These are phyloP conservation scores for Xyrauchen texanus DNA, from an alignment of 2,113 vertebrate species.

Conservation along the genomic window DNA sequence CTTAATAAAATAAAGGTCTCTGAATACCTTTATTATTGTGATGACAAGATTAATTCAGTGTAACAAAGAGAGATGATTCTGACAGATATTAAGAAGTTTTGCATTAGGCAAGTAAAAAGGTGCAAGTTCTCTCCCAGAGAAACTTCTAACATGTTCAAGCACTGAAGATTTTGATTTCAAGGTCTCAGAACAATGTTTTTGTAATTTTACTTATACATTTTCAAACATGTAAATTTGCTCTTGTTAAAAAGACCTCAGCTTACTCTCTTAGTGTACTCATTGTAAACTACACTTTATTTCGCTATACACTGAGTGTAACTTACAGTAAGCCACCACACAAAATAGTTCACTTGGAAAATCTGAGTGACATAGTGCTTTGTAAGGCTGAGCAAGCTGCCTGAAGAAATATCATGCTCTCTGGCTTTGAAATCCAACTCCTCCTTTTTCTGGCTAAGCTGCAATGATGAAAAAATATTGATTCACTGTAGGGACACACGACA, in stretches of 20 bases:
- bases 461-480: slow-evolving; percentile 51
- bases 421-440: slow-evolving; percentile 52
- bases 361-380: slow-evolving; percentile 5
- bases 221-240: too few relatives aligned
- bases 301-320: background rate
- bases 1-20: too few relatives aligned
- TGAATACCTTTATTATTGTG: too few relatives aligned
- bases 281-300: background rate
- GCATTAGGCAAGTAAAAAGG: too few relatives aligned
- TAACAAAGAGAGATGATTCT: too few relatives aligned
- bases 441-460: slow-evolving; percentile 47
- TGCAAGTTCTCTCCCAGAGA: too few relatives aligned
- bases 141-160: too few relatives aligned
- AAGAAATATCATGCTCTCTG: slow-evolving; percentile 40
- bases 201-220: too few relatives aligned
- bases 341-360: slow-evolving; percentile 11
- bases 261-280: background rate
- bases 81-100: too few relatives aligned
- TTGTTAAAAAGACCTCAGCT: background rate
- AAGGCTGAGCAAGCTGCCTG: slow-evolving; percentile 20
- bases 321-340: background rate
- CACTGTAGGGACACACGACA: slow-evolving; percentile 34
- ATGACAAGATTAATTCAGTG: too few relatives aligned
- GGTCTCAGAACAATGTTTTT: too few relatives aligned
- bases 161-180: too few relatives aligned